Percentiles rank a stretch among this genome's conserved stretches.
phyloP scores from a whole-genome alignment of 2,888 invertebrate species.

The Habroteleia sp. region DNA sequence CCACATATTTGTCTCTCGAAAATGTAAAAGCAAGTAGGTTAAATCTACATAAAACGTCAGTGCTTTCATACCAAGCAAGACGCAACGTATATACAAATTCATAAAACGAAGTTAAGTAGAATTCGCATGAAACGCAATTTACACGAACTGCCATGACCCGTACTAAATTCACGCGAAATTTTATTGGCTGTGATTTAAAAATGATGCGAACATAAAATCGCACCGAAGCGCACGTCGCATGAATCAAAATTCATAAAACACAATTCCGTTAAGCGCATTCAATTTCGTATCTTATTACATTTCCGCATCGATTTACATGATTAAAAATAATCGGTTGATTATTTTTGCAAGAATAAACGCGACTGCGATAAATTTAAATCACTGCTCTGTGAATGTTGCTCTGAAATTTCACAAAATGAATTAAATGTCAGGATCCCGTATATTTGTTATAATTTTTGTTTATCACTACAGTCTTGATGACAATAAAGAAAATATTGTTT shows the following conservation, averaged over 20 bases:
- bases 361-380: constrained; percentile 7
- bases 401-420: constrained; percentile 18
- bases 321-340: constrained; percentile 38
- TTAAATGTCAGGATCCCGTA: constrained; percentile 5
- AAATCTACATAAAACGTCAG: constrained; percentile 39
- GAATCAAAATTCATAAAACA: constrained; percentile 23
- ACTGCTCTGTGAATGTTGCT: background rate
- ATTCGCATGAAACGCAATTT: constrained; percentile 53
- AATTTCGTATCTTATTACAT: constrained; percentile 27
- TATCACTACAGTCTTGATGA: too few species aligned
- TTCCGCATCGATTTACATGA: constrained; percentile 32
- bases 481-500: too few species aligned
- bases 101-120: constrained; percentile 52
- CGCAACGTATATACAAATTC: constrained; percentile 44
- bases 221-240: background rate
- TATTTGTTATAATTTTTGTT: too few species aligned
- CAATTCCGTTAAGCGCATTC: constrained; percentile 31
- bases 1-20: constrained; percentile 14
- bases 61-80: constrained; percentile 38
- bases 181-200: constrained; percentile 56
- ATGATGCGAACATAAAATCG: constrained; percentile 34
- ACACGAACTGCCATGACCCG: constrained; percentile 27
- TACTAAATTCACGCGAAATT: constrained; percentile 37
- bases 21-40: constrained; percentile 50
- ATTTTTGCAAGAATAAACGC: constrained; percentile 34